phyloP scores from a whole-genome alignment of 2,888 invertebrate genomes.

The Eremobia ochroleuca region DNA sequence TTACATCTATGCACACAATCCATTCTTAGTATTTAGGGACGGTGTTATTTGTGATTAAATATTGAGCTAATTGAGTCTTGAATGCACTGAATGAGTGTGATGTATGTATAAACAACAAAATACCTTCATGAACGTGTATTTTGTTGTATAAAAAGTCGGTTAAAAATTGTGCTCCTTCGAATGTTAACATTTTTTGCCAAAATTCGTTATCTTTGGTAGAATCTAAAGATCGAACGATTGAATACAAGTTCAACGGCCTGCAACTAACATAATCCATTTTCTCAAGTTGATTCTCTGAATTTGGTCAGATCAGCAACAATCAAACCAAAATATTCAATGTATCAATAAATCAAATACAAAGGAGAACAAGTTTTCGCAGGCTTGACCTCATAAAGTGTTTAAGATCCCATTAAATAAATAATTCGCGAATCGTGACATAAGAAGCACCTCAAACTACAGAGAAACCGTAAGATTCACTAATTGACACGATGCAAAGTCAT shows the following conservation, averaged over 20 bases:
- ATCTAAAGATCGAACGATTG: neutral
- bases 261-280: slow-evolving; percentile 1
- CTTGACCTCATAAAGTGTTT: slow-evolving; percentile 7
- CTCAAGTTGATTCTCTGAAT: slow-evolving; percentile 22
- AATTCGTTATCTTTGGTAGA: neutral
- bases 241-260: slow-evolving; percentile 26
- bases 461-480: slow-evolving; percentile 43
- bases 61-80: neutral
- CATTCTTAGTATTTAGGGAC: neutral
- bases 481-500: slow-evolving; percentile 33
- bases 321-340: neutral
- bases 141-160: neutral
- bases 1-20: too few species aligned
- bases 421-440: slow-evolving; percentile 24
- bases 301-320: slow-evolving; percentile 17
- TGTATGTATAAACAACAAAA: neutral
- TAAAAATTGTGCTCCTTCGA: neutral
- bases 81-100: neutral
- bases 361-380: neutral
- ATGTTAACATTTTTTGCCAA: neutral
- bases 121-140: neutral
- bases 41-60: neutral
- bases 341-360: slow-evolving; percentile 16
- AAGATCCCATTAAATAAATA: slow-evolving; percentile 16
- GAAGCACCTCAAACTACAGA: slow-evolving; percentile 21